Evolutionary conservation across 2,888 invertebrate genomes (phyloP), one percentile per base, ranked within the genome.

Genomic region (Teinopalpus imperialis): DNA sequence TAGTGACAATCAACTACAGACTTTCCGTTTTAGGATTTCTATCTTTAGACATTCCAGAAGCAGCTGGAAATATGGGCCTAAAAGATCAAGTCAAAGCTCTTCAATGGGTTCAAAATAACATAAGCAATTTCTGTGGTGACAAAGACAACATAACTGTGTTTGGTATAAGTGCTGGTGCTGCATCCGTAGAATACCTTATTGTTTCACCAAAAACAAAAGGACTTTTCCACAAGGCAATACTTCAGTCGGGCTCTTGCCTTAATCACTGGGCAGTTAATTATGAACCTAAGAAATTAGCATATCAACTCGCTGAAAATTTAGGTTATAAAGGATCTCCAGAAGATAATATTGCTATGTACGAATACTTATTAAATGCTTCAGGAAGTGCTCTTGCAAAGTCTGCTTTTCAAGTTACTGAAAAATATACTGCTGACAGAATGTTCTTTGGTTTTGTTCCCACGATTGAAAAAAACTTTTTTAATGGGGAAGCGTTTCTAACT

Each of bases 1-100:
- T 89, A 1, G 82, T 88, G 0, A 69, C 77, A 1, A 63, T 86
- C 3, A 87, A 87, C 52, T 87, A 85, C 51, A 74, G 86, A 53
- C 52, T 86, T 1, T 74, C 74, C 10, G 61, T 74, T 1, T 63
- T 86, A 4, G 86, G 86, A 8, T 85, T 80, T 49, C 57, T 82
- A 3, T 63, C 69, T 7, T 54, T 80, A 12, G 73, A 70, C 34
- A 68, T 77, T 5, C 63, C 67, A 2, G 74, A 80, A 54, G 74
- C 64, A 12, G 45, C 71, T 1, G 81, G 81, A 1, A 80, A 81
- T 50, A 79, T 81, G 80, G 81, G 77, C 1, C 55, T 81, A 0
- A 80, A 77, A 59, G 81, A 81, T 51, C 79, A 80, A 55, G 60
- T 70, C 1, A 63, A 65, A 47, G 81, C 78, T n/a, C 56, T 81